Evolutionary conservation across 2,888 invertebrate genomes (phyloP), one percentile per base, ranked within the genome.

Genomic region (Andrena bicolor): DNA sequence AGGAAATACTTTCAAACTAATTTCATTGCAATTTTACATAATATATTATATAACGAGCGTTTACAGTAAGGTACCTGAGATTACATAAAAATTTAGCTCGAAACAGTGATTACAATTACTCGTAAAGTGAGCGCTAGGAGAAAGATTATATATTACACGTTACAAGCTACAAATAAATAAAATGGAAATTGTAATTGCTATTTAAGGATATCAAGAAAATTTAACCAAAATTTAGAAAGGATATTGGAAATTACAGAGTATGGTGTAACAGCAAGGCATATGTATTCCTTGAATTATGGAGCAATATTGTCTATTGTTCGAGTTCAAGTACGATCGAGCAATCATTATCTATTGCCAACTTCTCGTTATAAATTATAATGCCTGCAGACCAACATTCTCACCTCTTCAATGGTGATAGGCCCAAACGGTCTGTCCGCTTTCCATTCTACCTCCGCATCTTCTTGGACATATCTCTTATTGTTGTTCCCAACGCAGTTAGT

Each of bases 401-500:
- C 93, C 91, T 93, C 92, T 88, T 93, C 91, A 68, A 90, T 85
- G 72, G 93, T 93, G 30, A 92, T 88, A 0, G 93, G 92, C 8
- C 93, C 92, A 75, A 90, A 90, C 8, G 87, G 78, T 68, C 84
- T 82, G 0, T 70, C 60, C 23, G 76, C 10, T 7, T 63, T 68
- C 77, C 77, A 76, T 63, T 89, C 72, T 26, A 53, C 13, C 1
- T 84, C 63, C 28, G 58, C 64, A 30, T 74, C 76, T 68, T 73
- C 76, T 28, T 80, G 58, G 2, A 51, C 63, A 1, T 70, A 56
- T 2, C 77, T 84, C 5, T 69, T 76, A 41, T 66, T 79, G 4
- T 13, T 74, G 63, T 75, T 79, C 5, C 87, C 85, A 28, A 88
- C 72, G 53, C 92, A 92, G 73, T 90, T 89, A 8, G 87, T 90